phyloP scores from a whole-genome alignment of 2,113 vertebrate genomes.

The Salvator merianae region DNA sequence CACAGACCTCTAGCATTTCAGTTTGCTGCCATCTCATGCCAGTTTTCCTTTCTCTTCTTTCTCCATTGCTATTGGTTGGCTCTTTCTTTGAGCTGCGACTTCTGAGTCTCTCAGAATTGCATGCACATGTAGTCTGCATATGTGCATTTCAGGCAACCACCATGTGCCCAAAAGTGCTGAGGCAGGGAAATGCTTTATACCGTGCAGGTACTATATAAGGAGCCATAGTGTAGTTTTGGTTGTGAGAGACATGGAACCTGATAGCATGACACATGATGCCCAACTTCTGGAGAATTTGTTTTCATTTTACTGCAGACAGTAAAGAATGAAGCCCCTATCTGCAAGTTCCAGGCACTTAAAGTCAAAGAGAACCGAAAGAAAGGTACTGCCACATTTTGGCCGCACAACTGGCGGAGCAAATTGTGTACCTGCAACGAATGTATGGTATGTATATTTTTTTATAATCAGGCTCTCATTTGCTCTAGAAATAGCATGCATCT shows the following conservation, averaged over 20 bases:
- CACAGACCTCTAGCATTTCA: not conserved
- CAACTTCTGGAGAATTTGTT: not conserved
- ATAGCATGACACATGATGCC: too few relatives aligned
- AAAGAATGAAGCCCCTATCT: conserved; percentile 61
- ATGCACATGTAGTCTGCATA: too few relatives aligned
- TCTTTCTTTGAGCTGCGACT: too few relatives aligned
- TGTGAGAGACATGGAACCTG: fast-evolving
- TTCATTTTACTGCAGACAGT: conserved; percentile 64
- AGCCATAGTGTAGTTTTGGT: too few relatives aligned
- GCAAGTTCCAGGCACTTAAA: conserved; percentile 81
- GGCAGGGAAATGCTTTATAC: too few relatives aligned
- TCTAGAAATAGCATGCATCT: not conserved
- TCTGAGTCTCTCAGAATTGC: too few relatives aligned
- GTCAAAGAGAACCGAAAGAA: conserved; percentile 64
- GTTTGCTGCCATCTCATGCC: not conserved
- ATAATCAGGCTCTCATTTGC: not conserved
- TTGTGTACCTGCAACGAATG: conserved; percentile 89
- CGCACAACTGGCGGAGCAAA: conserved; percentile 86
- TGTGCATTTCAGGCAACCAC: too few relatives aligned
- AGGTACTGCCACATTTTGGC: conserved; percentile 89
- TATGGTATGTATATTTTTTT: conserved; percentile 78
- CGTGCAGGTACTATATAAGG: too few relatives aligned
- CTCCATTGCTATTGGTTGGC: not conserved
- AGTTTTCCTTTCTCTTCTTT: not conserved
- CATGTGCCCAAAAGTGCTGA: too few relatives aligned